Evolutionary conservation across 2,888 invertebrate genomes (phyloP).

Genomic region (Coremacera marginata): DNA sequence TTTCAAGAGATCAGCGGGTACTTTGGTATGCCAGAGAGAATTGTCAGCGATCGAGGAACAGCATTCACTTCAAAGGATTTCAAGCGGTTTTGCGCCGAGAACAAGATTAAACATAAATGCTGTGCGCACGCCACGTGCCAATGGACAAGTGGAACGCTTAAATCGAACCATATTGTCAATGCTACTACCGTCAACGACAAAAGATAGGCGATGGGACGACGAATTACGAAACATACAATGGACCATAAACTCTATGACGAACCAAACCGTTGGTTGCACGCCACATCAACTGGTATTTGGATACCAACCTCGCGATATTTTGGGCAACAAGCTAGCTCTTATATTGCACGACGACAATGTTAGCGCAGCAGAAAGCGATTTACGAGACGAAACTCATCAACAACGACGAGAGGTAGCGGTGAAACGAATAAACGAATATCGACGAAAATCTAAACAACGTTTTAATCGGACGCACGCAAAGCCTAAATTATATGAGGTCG

Average conservation of each 20-base stretch:
- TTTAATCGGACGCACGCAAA: conserved; percentile 31
- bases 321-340: no score
- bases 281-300: not conserved
- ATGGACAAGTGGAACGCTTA: not conserved
- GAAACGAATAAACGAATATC: conserved; percentile 15
- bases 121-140: not conserved
- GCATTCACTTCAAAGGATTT: conserved; percentile 5
- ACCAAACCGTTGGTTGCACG: not conserved
- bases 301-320: no score
- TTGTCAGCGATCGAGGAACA: conserved; percentile 49
- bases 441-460: conserved; percentile 32
- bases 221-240: conserved; percentile 4
- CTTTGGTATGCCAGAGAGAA: conserved; percentile 48
- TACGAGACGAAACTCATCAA: not conserved
- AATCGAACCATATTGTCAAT: conserved; percentile 1
- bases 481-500: conserved; percentile 41
- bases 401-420: conserved; percentile 12
- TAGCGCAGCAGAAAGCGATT: not conserved
- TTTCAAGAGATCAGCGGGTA: conserved; percentile 27
- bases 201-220: not conserved
- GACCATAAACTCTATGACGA: not conserved
- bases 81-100: not conserved
- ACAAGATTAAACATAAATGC: conserved; percentile 11
- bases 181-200: not conserved
- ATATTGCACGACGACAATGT: no score